Conservation (phyloP, 2,888 invertebrate species). For the Andrena bicolor region DNA sequence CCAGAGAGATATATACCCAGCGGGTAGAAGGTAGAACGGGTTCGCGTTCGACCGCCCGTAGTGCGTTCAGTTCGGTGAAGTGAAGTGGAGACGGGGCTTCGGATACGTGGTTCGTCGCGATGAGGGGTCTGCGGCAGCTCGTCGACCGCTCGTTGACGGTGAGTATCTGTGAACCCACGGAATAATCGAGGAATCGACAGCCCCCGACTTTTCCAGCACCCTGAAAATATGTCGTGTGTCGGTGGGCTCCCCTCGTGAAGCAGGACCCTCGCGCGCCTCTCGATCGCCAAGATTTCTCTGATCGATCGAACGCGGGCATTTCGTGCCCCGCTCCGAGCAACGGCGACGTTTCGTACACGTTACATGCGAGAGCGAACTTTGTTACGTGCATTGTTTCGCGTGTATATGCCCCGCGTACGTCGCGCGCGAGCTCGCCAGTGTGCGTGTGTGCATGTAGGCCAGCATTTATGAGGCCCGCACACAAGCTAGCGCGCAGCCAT, state of each 20-base stretch:
- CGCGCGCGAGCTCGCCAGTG: slow-evolving; percentile 7
- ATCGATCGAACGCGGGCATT: slow-evolving; percentile 5
- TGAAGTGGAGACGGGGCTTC: slow-evolving; percentile 47
- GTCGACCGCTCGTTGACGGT: slow-evolving; percentile 64
- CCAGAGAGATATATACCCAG: slow-evolving; percentile 59
- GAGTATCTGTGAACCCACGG: slow-evolving; percentile 42
- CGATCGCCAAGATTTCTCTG: background rate
- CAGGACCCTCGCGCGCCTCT: background rate
- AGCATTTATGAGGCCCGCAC: slow-evolving; percentile 53
- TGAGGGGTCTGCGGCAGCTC: slow-evolving; percentile 67
- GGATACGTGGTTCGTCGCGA: slow-evolving; percentile 69
- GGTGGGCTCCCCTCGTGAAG: slow-evolving; percentile 17
- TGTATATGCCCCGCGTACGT: slow-evolving; percentile 15
- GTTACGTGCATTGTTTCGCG: slow-evolving; percentile 49
- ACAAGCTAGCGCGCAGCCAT: slow-evolving; percentile 20
- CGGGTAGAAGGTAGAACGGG: slow-evolving; percentile 69
- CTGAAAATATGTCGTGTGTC: slow-evolving; percentile 38
- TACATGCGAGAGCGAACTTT: slow-evolving; percentile 23
- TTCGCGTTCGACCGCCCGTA: slow-evolving; percentile 61
- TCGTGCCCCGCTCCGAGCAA: background rate
- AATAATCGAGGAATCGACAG: slow-evolving; percentile 14
- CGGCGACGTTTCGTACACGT: slow-evolving; percentile 10
- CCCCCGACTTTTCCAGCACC: slow-evolving; percentile 52
- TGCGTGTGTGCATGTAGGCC: slow-evolving; percentile 40
- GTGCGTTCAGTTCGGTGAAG: slow-evolving; percentile 58